Conservation (phyloP, 2,797 vertebrate genomes). For the Lepidocolaptes lacrymiger region DNA sequence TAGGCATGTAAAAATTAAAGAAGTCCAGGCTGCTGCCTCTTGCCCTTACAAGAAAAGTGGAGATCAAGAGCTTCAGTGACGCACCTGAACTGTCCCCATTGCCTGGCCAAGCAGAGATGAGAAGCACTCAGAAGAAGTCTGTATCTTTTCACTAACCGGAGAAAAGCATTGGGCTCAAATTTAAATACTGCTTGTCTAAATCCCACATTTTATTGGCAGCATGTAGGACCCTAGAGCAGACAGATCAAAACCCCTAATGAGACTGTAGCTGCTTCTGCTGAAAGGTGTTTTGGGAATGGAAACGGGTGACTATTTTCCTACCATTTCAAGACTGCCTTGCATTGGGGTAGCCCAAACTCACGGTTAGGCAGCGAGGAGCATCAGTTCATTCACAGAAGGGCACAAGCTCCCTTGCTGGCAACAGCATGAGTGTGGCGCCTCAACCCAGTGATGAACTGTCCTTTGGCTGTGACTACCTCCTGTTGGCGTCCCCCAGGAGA, state of each 20-base stretch:
- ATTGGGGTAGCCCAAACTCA: background rate
- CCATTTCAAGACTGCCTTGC: background rate
- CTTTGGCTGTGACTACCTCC: fast-evolving
- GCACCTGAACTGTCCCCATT: background rate
- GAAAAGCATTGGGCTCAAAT: background rate
- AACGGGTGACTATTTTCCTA: background rate
- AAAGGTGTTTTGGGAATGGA: background rate
- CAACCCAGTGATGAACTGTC: fast-evolving
- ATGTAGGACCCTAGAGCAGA: background rate
- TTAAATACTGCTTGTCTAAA: background rate
- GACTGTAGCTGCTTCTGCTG: background rate
- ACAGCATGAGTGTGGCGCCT: fast-evolving
- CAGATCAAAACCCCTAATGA: background rate
- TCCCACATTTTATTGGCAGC: background rate
- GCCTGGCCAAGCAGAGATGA: background rate
- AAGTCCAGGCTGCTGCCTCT: background rate
- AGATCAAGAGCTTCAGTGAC: background rate
- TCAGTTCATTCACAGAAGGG: fast-evolving
- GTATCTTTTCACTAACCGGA: background rate
- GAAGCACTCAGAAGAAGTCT: background rate
- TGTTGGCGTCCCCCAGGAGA: background rate
- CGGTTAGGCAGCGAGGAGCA: background rate
- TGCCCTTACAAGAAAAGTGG: background rate
- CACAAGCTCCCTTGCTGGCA: background rate
- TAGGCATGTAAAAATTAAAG: background rate